Evolutionary conservation across 1,140 invertebrate species (phyloP).

Genomic region (Wasmannia auropunctata): DNA sequence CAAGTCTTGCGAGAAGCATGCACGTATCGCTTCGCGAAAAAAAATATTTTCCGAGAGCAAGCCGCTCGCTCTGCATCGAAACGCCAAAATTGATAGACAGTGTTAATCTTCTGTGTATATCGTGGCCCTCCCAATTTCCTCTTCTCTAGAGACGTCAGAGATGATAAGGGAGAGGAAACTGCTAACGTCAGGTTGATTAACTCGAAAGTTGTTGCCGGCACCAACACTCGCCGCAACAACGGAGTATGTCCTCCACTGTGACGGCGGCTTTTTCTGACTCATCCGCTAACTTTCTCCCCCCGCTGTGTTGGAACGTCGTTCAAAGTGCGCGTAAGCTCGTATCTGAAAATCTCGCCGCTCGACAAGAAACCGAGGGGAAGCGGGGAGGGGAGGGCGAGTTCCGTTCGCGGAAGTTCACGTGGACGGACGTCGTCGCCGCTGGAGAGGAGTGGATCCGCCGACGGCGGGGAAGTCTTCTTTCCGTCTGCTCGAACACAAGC

Average conservation of each 20-base stretch:
- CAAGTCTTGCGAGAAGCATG: neutral
- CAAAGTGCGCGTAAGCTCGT: neutral
- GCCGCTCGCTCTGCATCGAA: neutral
- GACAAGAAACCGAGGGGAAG: conserved; percentile 14
- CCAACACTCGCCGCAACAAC: neutral
- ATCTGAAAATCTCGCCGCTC: conserved; percentile 7
- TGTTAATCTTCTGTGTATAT: neutral
- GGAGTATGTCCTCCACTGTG: neutral
- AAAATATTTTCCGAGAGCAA: neutral
- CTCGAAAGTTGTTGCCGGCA: conserved; percentile 7
- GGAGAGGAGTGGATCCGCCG: neutral
- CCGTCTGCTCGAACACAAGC: neutral
- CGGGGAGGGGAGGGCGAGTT: too few relatives aligned
- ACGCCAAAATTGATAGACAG: neutral
- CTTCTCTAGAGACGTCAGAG: neutral
- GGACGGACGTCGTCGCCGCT: neutral
- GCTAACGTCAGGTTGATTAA: conserved; percentile 37
- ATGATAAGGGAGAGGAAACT: neutral
- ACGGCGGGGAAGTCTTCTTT: conserved; percentile 13
- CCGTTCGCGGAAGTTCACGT: conserved; percentile 24
- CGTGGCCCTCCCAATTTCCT: neutral
- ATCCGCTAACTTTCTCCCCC: conserved; percentile 11
- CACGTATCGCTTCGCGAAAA: neutral
- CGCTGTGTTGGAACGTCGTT: conserved; percentile 8
- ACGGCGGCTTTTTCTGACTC: conserved; percentile 7